A percentile compares a stretch with the other conserved stretches of the same genome.
These are phyloP conservation scores for Sternotherus odoratus DNA, from an alignment of 2,797 vertebrate species.

Conservation along the genomic window DNA sequence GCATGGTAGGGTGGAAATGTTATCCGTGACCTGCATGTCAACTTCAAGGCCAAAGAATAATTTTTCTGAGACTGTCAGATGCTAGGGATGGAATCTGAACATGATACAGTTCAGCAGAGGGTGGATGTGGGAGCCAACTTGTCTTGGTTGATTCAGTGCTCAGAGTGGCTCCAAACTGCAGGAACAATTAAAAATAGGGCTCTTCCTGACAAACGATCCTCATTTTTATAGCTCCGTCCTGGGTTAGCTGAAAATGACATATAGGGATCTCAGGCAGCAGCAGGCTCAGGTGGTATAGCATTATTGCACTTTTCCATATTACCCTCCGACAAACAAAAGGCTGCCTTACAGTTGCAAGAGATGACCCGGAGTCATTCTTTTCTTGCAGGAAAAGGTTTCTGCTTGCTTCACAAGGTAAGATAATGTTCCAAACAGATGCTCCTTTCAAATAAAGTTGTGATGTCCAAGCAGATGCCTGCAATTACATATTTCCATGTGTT, in stretches of 20 bases:
- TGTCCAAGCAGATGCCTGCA: neutral
- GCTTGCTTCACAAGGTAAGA: neutral
- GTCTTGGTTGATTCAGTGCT: neutral
- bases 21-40: neutral
- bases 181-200: neutral
- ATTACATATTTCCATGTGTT: neutral
- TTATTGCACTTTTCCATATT: neutral
- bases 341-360: neutral
- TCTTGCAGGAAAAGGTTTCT: neutral
- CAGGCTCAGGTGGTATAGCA: neutral
- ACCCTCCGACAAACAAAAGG: neutral
- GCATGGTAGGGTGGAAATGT: neutral
- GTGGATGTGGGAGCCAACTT: neutral
- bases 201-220: neutral
- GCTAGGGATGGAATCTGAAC: neutral
- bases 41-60: neutral
- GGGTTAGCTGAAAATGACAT: neutral
- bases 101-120: neutral
- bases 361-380: neutral
- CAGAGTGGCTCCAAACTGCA: neutral
- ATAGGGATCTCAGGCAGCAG: accelerated
- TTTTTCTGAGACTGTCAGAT: neutral
- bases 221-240: neutral
- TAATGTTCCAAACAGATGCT: neutral
- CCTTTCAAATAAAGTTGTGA: constrained; percentile 1